These are phyloP conservation scores for Tetragnatha versicolor DNA, from an alignment of 1,140 invertebrate genomes.

Conservation along the genomic window DNA sequence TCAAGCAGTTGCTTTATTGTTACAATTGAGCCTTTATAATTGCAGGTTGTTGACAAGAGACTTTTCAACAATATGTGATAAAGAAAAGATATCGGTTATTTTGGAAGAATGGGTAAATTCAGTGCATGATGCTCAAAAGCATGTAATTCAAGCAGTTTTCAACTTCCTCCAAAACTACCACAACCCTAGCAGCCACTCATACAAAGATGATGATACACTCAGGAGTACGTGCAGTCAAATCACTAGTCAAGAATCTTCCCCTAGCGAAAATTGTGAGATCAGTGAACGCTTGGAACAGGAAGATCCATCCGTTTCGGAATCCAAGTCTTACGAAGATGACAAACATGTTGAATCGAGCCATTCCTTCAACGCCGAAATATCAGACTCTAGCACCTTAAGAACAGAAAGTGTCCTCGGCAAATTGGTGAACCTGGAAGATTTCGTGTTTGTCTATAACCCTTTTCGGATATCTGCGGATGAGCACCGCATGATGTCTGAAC, in stretches of 20 bases:
- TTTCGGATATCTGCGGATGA: constrained; percentile 33
- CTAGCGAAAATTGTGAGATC: constrained; percentile 51
- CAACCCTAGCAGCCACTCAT: constrained; percentile 40
- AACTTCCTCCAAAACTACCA: constrained; percentile 34
- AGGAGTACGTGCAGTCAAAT: constrained; percentile 49
- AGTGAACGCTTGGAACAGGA: constrained; percentile 50
- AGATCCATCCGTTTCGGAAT: constrained; percentile 45
- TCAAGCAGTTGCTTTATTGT: no score
- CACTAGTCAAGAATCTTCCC: constrained; percentile 48
- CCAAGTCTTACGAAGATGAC: constrained; percentile 49
- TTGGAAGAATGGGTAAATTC: constrained; percentile 48
- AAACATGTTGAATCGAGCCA: constrained; percentile 44
- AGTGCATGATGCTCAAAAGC: constrained; percentile 32
- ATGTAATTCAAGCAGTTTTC: constrained; percentile 21
- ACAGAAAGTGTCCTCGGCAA: constrained; percentile 46
- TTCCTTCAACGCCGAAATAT: constrained; percentile 46
- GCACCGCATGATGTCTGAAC: constrained; percentile 38
- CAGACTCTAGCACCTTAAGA: constrained; percentile 51
- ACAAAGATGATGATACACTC: constrained; percentile 47
- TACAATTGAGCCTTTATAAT: no score
- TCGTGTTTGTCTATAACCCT: constrained; percentile 54
- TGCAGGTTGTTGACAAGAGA: constrained; percentile 35
- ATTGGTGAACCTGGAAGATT: constrained; percentile 45
- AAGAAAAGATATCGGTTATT: neutral
- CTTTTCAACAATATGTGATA: constrained; percentile 38